Evolutionary conservation across 2,113 vertebrate genomes (phyloP), one percentile per base, ranked within the genome.

Genomic region (Cairina moschata): DNA sequence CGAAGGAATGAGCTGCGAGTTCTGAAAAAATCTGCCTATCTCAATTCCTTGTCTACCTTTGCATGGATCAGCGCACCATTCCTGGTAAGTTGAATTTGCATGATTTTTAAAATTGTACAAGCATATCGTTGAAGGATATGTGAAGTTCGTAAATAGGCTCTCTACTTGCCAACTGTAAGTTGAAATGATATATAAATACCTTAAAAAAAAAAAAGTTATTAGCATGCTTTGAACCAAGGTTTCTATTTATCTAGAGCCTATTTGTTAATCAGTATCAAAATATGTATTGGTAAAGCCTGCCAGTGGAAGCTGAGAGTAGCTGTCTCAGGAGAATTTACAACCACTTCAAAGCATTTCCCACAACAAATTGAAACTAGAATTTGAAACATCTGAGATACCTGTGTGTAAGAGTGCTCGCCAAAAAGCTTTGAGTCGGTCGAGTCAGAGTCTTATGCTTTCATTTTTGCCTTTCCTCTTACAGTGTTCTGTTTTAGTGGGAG

Each of bases 21-120:
- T 36, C 96, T 99, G 71, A 98, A 98, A 17, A 99, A 98, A 90
- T 95, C 97, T 0, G 98, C 99, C 28, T 99, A 98, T 87, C 98
- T 99, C 60, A 98, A 98, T 17, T 98, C 99, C 2, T 26, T 99
- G 46, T 98, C 99, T 79, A 98, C 97, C 81, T 98, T 99, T 97
- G 98, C 98, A 42, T 99, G 99, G 99, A 96, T 98, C 96, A 99
- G 99, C 1, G 98, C 99, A 0, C 99, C 99, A 0, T 99, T 99
- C 96, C 84, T 99, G 98, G 99, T 99, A 97, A 93, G 94, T 40
- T 25, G 12, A 56, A 22, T 91, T 88, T 87, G 18, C 69, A 1
- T 83, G 38, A 9, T 38, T 77, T 77, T 38, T 78, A 58, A 11
- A 69, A 29, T 23, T 68, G 18, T n/a, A 32, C 28, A 40, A 65